Percentiles rank a stretch among this genome's conserved stretches.
Evolutionary conservation across 2,888 invertebrate species (phyloP).

Genomic region (Lepidonotus clava): DNA sequence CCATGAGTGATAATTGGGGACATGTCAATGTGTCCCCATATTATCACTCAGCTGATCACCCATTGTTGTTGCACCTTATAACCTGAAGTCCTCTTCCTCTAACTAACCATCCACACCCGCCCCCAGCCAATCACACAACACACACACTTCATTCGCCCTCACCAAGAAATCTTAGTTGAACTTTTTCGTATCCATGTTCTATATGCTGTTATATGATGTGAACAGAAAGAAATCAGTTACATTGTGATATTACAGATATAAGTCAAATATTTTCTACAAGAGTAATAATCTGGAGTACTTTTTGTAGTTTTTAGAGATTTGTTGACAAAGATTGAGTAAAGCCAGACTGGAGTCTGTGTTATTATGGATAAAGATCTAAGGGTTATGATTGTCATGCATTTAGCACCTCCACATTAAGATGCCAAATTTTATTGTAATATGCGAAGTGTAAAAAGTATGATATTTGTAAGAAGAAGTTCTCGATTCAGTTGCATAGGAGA

Average conservation of each 20-base stretch:
- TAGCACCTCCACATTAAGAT: not conserved
- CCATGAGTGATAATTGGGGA: slow-evolving; percentile 6
- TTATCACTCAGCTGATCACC: slow-evolving; percentile 2
- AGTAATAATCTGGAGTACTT: slow-evolving; percentile 16
- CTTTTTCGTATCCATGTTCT: not conserved
- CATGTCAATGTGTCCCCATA: not conserved
- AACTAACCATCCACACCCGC: not conserved
- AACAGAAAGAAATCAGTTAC: not conserved
- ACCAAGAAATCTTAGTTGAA: too few relatives aligned
- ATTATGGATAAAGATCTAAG: not conserved
- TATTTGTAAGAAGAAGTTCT: not conserved
- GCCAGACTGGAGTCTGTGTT: not conserved
- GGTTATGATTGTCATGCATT: not conserved
- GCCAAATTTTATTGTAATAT: not conserved
- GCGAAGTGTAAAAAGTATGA: not conserved
- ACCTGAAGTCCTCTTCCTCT: not conserved
- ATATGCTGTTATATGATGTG: not conserved
- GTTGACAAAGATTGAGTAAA: not conserved
- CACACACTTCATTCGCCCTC: too few relatives aligned
- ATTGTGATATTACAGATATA: slow-evolving; percentile 15
- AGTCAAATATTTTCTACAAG: slow-evolving; percentile 26
- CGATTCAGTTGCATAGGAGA: not conserved
- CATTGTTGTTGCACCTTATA: not conserved
- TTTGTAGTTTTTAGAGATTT: not conserved
- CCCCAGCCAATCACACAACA: not conserved